These are phyloP conservation scores for Idaea dimidiata DNA, from an alignment of 2,888 invertebrate species.

Conservation along the genomic window DNA sequence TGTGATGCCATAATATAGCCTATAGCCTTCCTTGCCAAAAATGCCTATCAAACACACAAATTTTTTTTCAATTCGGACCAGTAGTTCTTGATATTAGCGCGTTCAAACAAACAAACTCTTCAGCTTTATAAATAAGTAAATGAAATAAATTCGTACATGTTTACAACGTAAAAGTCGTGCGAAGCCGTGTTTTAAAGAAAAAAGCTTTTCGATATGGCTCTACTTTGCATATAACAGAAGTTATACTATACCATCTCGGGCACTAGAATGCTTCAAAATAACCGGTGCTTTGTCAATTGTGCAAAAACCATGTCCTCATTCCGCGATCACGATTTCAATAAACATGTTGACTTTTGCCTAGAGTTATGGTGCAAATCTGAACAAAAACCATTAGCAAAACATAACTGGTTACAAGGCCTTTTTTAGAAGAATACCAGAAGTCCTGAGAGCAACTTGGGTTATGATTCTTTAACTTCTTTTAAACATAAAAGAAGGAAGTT, in stretches of 20 bases:
- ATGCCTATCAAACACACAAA: too few relatives aligned
- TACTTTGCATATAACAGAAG: neutral
- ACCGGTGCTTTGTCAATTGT: neutral
- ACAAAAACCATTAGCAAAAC: neutral
- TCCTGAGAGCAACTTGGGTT: too few relatives aligned
- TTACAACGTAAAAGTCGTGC: neutral
- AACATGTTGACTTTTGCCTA: constrained; percentile 21
- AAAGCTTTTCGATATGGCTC: neutral
- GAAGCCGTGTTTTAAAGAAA: constrained; percentile 3
- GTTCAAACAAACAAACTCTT: too few relatives aligned
- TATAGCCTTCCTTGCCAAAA: too few relatives aligned
- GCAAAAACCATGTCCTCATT: constrained; percentile 11
- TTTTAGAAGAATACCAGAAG: too few relatives aligned
- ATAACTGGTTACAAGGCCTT: neutral
- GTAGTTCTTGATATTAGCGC: too few relatives aligned
- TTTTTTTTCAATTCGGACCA: too few relatives aligned
- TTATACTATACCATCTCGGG: neutral
- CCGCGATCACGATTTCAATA: constrained; percentile 12
- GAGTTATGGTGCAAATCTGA: constrained; percentile 10
- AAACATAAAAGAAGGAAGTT: too few relatives aligned
- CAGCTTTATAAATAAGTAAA: too few relatives aligned
- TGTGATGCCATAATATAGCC: too few relatives aligned
- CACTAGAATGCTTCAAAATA: neutral
- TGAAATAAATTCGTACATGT: too few relatives aligned
- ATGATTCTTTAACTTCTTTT: neutral